Percentiles rank a stretch among this genome's conserved stretches.
phyloP scores from a whole-genome alignment of 2,888 invertebrate genomes.

The Folsomia manolachei region DNA sequence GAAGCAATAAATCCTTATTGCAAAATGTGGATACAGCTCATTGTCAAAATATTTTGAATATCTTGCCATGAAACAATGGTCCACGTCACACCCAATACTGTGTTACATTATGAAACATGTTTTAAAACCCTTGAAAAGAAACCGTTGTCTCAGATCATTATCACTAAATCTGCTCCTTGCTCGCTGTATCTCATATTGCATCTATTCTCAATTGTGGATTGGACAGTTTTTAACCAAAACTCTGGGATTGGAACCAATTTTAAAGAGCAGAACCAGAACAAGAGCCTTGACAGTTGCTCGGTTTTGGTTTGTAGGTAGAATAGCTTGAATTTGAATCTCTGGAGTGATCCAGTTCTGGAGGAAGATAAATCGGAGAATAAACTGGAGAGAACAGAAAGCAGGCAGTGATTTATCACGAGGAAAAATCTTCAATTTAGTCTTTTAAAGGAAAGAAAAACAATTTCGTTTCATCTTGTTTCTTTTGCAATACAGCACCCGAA shows the following conservation, averaged over 20 bases:
- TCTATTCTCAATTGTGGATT: not conserved
- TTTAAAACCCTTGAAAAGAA: too few species aligned
- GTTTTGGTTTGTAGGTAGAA: not conserved
- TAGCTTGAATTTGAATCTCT: not conserved
- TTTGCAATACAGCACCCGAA: not conserved
- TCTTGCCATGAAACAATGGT: too few species aligned
- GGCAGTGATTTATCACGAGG: slow-evolving; percentile 15
- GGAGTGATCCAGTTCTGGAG: not conserved
- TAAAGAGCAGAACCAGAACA: not conserved
- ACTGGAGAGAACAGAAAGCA: not conserved
- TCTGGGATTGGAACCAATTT: not conserved
- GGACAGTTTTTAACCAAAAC: not conserved
- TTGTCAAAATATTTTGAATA: too few species aligned
- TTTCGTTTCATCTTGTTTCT: not conserved
- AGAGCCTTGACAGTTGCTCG: not conserved
- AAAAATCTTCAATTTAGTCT: slow-evolving; percentile 5
- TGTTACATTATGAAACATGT: too few species aligned
- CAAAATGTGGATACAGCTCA: not conserved
- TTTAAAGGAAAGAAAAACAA: not conserved
- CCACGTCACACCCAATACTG: too few species aligned
- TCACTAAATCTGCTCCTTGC: not conserved
- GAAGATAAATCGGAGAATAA: not conserved
- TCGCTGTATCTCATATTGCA: not conserved
- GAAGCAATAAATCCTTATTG: not conserved
- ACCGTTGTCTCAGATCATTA: too few species aligned